phyloP scores from a whole-genome alignment of 1,140 invertebrate species.

The Drosophila littoralis region DNA sequence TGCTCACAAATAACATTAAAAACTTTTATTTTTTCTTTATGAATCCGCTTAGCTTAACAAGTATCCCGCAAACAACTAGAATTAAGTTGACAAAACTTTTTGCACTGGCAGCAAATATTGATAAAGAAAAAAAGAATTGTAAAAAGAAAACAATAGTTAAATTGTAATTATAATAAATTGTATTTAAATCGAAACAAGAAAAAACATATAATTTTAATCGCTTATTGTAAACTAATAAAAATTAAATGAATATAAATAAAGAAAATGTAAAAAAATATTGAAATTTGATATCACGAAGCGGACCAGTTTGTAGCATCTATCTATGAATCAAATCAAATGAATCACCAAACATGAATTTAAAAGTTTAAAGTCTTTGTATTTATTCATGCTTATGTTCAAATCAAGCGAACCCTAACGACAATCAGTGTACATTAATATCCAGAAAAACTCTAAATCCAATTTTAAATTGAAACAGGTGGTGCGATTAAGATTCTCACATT shows the following conservation, averaged over 20 bases:
- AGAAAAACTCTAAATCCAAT: constrained; percentile 31
- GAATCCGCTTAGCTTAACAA: constrained; percentile 34
- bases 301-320: too few relatives aligned
- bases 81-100: constrained; percentile 72
- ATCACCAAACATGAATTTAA: not conserved
- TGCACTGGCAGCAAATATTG: constrained; percentile 83
- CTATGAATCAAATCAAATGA: not conserved
- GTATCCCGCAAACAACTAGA: constrained; percentile 28
- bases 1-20: constrained; percentile 64
- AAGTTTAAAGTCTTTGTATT: not conserved
- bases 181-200: constrained; percentile 62
- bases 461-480: constrained; percentile 26
- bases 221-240: constrained; percentile 84
- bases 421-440: constrained; percentile 1
- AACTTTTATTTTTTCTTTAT: constrained; percentile 76
- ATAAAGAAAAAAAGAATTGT: constrained; percentile 56
- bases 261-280: constrained; percentile 30
- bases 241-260: constrained; percentile 82
- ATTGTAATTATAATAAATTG: constrained; percentile 81
- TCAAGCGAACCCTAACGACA: not conserved
- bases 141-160: constrained; percentile 83
- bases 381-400: constrained; percentile 1
- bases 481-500: not conserved
- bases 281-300: not conserved
- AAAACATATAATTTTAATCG: constrained; percentile 73